Evolutionary conservation across 1,140 invertebrate species (phyloP).

Genomic region (Plodia interpunctella): DNA sequence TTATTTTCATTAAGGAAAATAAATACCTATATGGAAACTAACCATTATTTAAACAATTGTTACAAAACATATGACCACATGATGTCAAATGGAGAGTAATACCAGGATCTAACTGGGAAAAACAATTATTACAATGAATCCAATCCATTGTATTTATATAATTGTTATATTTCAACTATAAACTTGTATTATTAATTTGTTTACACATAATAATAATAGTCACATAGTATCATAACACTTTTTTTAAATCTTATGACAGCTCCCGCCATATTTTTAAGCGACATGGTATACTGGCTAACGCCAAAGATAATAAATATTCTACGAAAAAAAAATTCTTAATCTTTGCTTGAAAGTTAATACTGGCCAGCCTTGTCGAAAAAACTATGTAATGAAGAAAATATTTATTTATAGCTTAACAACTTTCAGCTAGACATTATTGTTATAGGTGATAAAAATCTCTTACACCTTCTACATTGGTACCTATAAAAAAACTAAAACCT

Average conservation of each 20-base stretch:
- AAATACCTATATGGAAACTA: slow-evolving; percentile 24
- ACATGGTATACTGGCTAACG: not conserved
- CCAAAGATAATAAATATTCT: not conserved
- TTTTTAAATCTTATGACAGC: slow-evolving; percentile 5
- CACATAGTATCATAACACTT: not conserved
- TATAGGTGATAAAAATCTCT: too few species aligned
- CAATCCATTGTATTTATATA: slow-evolving; percentile 67
- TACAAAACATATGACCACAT: slow-evolving; percentile 76
- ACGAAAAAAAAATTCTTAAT: too few species aligned
- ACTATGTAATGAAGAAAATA: too few species aligned
- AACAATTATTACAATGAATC: slow-evolving; percentile 77
- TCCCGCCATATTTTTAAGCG: not conserved
- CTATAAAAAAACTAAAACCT: too few species aligned
- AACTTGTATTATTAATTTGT: not conserved
- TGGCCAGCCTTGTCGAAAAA: too few species aligned
- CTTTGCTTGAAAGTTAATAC: too few species aligned
- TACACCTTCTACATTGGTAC: too few species aligned
- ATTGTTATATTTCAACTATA: not conserved
- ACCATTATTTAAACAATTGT: slow-evolving; percentile 64
- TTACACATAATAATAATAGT: too few species aligned
- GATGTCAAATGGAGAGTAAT: slow-evolving; percentile 67
- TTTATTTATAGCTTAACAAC: too few species aligned
- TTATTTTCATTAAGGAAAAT: not conserved
- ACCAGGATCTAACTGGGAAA: slow-evolving; percentile 60
- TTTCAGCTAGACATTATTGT: too few species aligned